These are phyloP conservation scores for Saguinus midas DNA, from an alignment of 2,113 vertebrate species.

Conservation along the genomic window DNA sequence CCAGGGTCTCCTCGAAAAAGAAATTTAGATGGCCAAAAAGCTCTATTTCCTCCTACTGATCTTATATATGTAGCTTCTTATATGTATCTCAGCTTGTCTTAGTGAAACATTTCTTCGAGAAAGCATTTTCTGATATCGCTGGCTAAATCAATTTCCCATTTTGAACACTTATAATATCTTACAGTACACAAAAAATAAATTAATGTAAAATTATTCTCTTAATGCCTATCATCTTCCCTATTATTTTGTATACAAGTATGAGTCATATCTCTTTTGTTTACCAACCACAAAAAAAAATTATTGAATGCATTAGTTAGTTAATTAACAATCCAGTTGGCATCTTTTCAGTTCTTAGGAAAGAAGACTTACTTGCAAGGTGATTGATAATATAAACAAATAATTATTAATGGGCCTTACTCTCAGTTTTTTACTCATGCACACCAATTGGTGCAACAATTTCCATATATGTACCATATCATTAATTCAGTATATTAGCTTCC, in stretches of 20 bases:
- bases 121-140: neutral
- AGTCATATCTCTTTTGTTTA: neutral
- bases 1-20: neutral
- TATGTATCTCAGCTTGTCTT: neutral
- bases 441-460: neutral
- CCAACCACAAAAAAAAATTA: neutral
- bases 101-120: neutral
- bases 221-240: neutral
- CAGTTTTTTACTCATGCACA: neutral
- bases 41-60: neutral
- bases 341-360: neutral
- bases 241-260: neutral
- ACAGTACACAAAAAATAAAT: neutral
- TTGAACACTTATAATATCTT: neutral
- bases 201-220: neutral
- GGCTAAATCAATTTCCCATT: neutral
- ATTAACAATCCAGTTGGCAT: neutral
- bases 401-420: neutral
- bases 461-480: neutral
- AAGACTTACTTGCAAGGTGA: neutral
- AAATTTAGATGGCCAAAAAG: neutral
- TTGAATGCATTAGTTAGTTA: neutral
- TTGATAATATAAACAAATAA: neutral
- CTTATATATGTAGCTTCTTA: neutral
- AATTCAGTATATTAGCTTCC: neutral